Evolutionary conservation across 1,140 invertebrate genomes (phyloP).

Genomic region (Drosophila pachea): DNA sequence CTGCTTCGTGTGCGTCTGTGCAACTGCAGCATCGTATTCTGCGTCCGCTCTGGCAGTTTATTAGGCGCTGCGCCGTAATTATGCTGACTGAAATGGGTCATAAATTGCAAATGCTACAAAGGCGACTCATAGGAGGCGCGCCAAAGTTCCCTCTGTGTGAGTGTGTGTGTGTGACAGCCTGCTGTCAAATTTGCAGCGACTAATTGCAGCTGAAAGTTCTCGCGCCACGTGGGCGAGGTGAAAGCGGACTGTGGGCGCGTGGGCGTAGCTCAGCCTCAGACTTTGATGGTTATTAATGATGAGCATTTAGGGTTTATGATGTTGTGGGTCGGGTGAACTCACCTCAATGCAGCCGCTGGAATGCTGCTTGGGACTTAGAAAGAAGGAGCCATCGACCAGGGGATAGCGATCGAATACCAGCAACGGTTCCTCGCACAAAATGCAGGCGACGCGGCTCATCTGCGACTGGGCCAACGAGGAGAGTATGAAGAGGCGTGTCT

Average conservation of each 20-base stretch:
- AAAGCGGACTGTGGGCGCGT: constrained; percentile 25
- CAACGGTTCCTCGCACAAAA: constrained; percentile 92
- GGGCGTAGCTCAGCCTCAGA: constrained; percentile 32
- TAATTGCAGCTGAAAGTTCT: constrained; percentile 46
- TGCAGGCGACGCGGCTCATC: constrained; percentile 90
- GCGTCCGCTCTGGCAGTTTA: constrained; percentile 45
- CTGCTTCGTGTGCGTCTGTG: constrained; percentile 16
- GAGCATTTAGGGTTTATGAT: constrained; percentile 15
- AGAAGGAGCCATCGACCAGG: constrained; percentile 97
- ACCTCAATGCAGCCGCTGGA: constrained; percentile 91
- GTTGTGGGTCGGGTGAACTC: too few relatives aligned
- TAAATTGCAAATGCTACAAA: constrained; percentile 65
- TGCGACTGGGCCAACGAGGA: constrained; percentile 92
- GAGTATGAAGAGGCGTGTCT: constrained; percentile 95
- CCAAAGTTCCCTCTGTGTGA: constrained; percentile 14
- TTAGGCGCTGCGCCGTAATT: constrained; percentile 66
- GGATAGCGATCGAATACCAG: constrained; percentile 98
- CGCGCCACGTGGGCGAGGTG: constrained; percentile 33
- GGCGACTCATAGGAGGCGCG: constrained; percentile 32
- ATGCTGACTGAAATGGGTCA: constrained; percentile 77
- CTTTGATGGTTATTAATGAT: constrained; percentile 70
- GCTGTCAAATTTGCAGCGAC: constrained; percentile 34
- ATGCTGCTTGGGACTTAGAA: constrained; percentile 94
- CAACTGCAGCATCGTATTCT: constrained; percentile 31
- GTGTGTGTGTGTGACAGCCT: too few relatives aligned